These are phyloP conservation scores for Puntigrus tetrazona DNA, from an alignment of 2,113 vertebrate genomes.

Conservation along the genomic window DNA sequence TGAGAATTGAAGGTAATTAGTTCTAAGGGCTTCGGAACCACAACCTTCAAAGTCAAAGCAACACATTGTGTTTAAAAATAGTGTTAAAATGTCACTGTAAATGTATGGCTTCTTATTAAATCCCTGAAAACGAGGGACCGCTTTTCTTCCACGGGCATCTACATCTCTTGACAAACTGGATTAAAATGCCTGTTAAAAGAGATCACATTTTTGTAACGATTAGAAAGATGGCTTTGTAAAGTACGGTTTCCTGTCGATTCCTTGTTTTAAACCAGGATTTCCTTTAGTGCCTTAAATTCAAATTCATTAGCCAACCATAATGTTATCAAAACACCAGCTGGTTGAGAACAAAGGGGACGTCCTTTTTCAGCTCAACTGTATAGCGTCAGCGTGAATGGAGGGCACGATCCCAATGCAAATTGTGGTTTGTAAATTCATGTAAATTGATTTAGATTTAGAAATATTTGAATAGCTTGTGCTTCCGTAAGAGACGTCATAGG, in stretches of 20 bases:
- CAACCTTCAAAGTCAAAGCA: not conserved
- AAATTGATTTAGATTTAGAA: conserved; percentile 35
- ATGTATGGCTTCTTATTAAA: conserved; percentile 3
- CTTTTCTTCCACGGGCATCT: not conserved
- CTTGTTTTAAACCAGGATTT: conserved; percentile 35
- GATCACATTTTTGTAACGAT: not conserved
- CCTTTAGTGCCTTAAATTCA: conserved; percentile 16
- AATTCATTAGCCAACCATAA: conserved; percentile 33
- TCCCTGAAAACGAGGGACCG: not conserved
- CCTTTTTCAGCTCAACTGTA: conserved; percentile 33
- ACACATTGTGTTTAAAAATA: not conserved
- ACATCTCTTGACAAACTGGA: not conserved
- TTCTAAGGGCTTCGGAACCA: conserved; percentile 4
- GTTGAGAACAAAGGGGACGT: conserved; percentile 28
- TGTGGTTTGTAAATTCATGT: conserved; percentile 32
- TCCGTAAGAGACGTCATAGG: conserved; percentile 11
- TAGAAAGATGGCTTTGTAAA: not conserved
- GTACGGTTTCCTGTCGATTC: conserved; percentile 17
- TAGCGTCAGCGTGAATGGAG: conserved; percentile 20
- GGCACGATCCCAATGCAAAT: conserved; percentile 46
- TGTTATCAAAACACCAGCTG: conserved; percentile 49
- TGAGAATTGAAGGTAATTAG: conserved; percentile 6
- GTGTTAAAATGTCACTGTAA: not conserved
- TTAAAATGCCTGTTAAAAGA: too few relatives aligned
- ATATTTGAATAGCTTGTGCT: conserved; percentile 52